Base-by-base conservation (phyloP, 1,140 invertebrate species). In the Camponotus pennsylvanicus region DNA sequence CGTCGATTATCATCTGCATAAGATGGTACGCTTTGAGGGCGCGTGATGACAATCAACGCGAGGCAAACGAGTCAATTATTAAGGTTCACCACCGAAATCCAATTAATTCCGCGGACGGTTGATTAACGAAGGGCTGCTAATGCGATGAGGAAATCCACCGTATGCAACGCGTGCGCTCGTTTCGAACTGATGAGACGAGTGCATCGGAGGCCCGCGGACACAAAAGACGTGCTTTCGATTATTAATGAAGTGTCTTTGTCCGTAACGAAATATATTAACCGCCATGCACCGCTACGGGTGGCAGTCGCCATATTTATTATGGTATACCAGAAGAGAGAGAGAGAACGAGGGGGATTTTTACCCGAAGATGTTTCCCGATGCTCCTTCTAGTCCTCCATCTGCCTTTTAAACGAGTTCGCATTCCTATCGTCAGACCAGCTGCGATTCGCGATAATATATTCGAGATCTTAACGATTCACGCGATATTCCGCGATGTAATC, bases 161-260 rank as follows among this genome's bases (percentile, higher is more conserved):
- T 37, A 42, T n/a, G 34, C 45, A 18, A 70, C 37, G 63, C 45
- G 57, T 15, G 37, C 78, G 27, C 32, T 49, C 63, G 49, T 86
- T 45, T 82, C 59, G 27, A 61, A 11, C 45, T 32, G 71, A 59
- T 40, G 63, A 64, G 66, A 55, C 59, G 42, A 13, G 66, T 11
- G 79, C n/a, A 21, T n/a, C 45, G 66, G 69, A 78, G 27, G 66
- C 37, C 3, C 40, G 21, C 49, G 82, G 83, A 80, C 79, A 92
- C 88, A 92, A 92, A 93, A 88, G 89, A 88, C 90, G 80, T 59
- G 92, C 91, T 93, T 92, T 91, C 76, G 91, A 88, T 93, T 92
- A 93, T 93, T 93, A 93, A 93, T 93, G 92, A 92, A 93, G 90
- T 92, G 91, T 92, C 91, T 92, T 92, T 92, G 91, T 93, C 87